Evolutionary conservation across 1,140 invertebrate species (phyloP).

Genomic region (Homarus americanus): DNA sequence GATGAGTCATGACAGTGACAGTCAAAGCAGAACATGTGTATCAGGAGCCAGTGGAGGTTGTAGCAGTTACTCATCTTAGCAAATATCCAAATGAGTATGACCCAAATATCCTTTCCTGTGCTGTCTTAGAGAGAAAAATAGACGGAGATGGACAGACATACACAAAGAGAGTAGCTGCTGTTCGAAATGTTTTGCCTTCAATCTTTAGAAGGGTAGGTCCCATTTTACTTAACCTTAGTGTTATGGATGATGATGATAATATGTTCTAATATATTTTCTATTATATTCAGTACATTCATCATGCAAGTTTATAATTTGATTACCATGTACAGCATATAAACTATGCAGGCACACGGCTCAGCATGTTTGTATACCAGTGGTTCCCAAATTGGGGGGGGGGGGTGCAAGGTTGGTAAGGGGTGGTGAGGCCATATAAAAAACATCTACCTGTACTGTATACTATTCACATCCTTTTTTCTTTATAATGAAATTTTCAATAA

Average conservation of each 20-base stretch:
- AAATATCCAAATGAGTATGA: slow-evolving; percentile 58
- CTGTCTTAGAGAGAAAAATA: slow-evolving; percentile 3
- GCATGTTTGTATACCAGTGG: no score
- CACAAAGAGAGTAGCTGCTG: slow-evolving; percentile 57
- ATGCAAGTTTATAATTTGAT: no score
- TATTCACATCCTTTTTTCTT: not conserved
- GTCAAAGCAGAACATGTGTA: slow-evolving; percentile 57
- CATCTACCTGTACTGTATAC: not conserved
- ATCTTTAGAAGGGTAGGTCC: slow-evolving; percentile 33
- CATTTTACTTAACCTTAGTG: no score
- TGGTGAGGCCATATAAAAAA: no score
- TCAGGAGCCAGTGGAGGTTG: slow-evolving; percentile 49
- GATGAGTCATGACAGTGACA: slow-evolving; percentile 46
- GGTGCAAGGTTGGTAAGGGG: no score
- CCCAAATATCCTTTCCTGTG: slow-evolving; percentile 42
- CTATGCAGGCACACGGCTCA: no score
- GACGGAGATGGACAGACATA: slow-evolving; percentile 26
- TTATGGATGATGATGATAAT: no score
- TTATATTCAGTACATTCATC: no score
- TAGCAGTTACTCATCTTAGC: slow-evolving; percentile 47
- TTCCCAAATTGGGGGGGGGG: no score
- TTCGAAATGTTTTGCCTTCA: slow-evolving; percentile 51
- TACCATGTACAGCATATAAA: no score
- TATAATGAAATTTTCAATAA: not conserved
- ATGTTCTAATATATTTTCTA: no score